phyloP scores from a whole-genome alignment of 2,113 vertebrate species.

The Mormyrus iriodes region DNA sequence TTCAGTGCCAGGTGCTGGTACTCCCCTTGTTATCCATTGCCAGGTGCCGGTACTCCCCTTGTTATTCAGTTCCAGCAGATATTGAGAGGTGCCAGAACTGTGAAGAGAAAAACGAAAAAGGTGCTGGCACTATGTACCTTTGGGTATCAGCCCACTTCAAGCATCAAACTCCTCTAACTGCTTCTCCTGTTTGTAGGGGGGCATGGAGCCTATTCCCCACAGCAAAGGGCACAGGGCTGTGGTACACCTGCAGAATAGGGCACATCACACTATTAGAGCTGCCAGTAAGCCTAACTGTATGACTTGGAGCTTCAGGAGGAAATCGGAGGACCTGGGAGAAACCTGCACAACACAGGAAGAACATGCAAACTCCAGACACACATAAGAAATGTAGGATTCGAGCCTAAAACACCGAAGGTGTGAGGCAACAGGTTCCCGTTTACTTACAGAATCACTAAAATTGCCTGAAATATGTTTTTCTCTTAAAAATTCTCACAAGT shows the following conservation, averaged over 20 bases:
- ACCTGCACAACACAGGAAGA: no score
- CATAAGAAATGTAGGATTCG: not conserved
- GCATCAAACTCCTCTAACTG: not conserved
- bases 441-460: not conserved
- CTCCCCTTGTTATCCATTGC: no score
- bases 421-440: not conserved
- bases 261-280: not conserved
- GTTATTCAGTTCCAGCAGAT: not conserved
- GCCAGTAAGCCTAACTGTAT: not conserved
- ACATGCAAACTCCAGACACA: not conserved
- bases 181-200: not conserved
- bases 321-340: not conserved
- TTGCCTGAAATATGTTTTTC: not conserved
- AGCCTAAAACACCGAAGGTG: not conserved
- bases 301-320: no score
- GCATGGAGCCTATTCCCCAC: not conserved
- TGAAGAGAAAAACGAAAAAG: not conserved
- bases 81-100: not conserved
- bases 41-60: no score
- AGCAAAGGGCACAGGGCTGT: not conserved
- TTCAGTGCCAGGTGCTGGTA: no score
- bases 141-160: not conserved
- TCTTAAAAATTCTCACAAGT: not conserved
- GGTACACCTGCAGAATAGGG: not conserved
- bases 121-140: no score